These are phyloP conservation scores for Acanthurus leucopareius DNA, from an alignment of 2,797 vertebrate genomes.

Conservation along the genomic window DNA sequence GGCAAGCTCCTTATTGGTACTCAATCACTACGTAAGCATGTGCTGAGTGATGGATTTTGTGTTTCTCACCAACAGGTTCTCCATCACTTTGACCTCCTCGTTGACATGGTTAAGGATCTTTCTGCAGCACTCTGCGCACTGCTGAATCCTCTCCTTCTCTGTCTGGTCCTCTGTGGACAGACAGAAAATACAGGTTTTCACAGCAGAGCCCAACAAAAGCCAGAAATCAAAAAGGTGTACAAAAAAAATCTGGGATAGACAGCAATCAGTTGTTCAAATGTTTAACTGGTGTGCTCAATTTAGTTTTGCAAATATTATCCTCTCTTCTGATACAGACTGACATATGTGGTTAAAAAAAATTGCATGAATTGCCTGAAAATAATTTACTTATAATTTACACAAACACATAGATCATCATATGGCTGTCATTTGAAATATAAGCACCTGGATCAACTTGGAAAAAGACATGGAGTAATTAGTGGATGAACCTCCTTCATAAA, in stretches of 20 bases:
- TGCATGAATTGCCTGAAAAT: not conserved
- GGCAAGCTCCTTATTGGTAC: conserved; percentile 43
- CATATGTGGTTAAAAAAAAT: not conserved
- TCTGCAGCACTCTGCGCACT: conserved; percentile 91
- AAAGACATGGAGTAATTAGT: not conserved
- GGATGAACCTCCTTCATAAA: not conserved
- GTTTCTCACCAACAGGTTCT: conserved; percentile 91
- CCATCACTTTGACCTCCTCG: conserved; percentile 91
- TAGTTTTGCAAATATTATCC: conserved; percentile 6
- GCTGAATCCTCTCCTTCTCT: conserved; percentile 87
- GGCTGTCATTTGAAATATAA: not conserved
- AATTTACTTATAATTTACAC: not conserved
- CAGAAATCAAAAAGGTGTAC: conserved; percentile 47
- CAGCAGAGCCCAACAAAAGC: conserved; percentile 37
- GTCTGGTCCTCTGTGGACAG: conserved; percentile 79
- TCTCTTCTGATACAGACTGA: not conserved
- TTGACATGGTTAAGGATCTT: conserved; percentile 95
- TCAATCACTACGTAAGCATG: conserved; percentile 48
- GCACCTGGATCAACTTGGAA: not conserved
- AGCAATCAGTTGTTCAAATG: conserved; percentile 28
- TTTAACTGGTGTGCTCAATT: conserved; percentile 24
- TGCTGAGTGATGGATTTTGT: conserved; percentile 33
- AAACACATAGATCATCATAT: not conserved
- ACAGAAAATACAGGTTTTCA: conserved; percentile 49
- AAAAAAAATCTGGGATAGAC: not conserved